Percentiles rank a stretch among this genome's conserved stretches.
phyloP scores from a whole-genome alignment of 2,888 invertebrate genomes.

The Tinea trinotella region DNA sequence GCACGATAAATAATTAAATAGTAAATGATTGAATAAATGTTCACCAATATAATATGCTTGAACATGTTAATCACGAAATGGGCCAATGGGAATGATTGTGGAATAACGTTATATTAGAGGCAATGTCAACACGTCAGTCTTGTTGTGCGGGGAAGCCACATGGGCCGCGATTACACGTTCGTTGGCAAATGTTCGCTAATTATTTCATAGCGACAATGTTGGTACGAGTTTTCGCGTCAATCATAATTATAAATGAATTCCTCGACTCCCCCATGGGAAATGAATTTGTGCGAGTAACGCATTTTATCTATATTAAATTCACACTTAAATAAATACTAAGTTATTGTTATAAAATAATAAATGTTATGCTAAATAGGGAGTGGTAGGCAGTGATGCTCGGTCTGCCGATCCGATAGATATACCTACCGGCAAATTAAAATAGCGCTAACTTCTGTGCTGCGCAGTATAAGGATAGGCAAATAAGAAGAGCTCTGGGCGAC shows the following conservation, averaged over 20 bases:
- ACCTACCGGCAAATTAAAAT: too few relatives aligned
- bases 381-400: too few relatives aligned
- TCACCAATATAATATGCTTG: too few relatives aligned
- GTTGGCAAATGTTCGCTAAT: slow-evolving; percentile 20
- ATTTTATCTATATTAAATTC: neutral
- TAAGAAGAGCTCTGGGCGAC: too few relatives aligned
- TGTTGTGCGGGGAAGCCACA: slow-evolving; percentile 32
- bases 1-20: too few relatives aligned
- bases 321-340: neutral
- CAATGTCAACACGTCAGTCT: slow-evolving; percentile 39
- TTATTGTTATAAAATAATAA: too few relatives aligned
- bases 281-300: neutral
- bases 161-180: slow-evolving; percentile 24
- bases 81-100: slow-evolving; percentile 6
- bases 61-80: neutral
- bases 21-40: too few relatives aligned
- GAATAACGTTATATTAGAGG: slow-evolving; percentile 48
- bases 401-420: too few relatives aligned
- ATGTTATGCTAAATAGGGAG: too few relatives aligned
- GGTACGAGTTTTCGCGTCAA: slow-evolving; percentile 13
- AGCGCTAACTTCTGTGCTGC: too few relatives aligned
- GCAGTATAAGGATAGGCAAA: too few relatives aligned
- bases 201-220: slow-evolving; percentile 20
- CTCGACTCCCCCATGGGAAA: slow-evolving; percentile 4
- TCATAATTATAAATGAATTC: slow-evolving; percentile 14